Percentiles rank a stretch among this genome's conserved stretches.
These are phyloP conservation scores for Agapetus fuscipes DNA, from an alignment of 2,888 invertebrate species.

Conservation along the genomic window DNA sequence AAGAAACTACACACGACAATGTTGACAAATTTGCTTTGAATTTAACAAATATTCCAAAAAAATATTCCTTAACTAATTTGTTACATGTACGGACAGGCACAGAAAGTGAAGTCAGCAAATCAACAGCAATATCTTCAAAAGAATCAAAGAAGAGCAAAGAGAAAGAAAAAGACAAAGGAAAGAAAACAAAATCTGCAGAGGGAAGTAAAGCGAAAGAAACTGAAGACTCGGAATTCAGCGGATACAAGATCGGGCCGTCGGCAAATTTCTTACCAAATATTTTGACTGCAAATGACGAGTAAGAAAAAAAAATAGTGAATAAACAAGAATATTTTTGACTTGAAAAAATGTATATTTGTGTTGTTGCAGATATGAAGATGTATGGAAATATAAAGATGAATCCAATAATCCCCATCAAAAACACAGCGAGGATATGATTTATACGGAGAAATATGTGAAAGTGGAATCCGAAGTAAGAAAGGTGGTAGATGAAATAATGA, in stretches of 20 bases:
- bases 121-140: constrained; percentile 65
- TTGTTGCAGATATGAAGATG: constrained; percentile 54
- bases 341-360: background rate
- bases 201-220: constrained; percentile 12
- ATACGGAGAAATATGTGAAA: constrained; percentile 70
- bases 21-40: too few relatives aligned
- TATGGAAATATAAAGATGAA: constrained; percentile 78
- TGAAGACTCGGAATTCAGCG: constrained; percentile 47
- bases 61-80: too few relatives aligned
- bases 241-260: constrained; percentile 59
- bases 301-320: constrained; percentile 23
- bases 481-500: constrained; percentile 70
- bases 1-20: too few relatives aligned
- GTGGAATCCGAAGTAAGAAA: constrained; percentile 76
- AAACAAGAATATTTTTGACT: background rate
- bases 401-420: constrained; percentile 61
- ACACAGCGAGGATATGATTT: constrained; percentile 74
- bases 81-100: too few relatives aligned
- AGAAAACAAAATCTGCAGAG: constrained; percentile 13
- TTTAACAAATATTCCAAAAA: too few relatives aligned
- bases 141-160: constrained; percentile 72
- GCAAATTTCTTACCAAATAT: constrained; percentile 65
- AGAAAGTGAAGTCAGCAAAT: constrained; percentile 71
- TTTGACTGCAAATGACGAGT: constrained; percentile 63
- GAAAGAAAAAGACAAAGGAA: constrained; percentile 54